Evolutionary conservation across 2,113 vertebrate genomes (phyloP).

Genomic region (Leiothrix lutea): DNA sequence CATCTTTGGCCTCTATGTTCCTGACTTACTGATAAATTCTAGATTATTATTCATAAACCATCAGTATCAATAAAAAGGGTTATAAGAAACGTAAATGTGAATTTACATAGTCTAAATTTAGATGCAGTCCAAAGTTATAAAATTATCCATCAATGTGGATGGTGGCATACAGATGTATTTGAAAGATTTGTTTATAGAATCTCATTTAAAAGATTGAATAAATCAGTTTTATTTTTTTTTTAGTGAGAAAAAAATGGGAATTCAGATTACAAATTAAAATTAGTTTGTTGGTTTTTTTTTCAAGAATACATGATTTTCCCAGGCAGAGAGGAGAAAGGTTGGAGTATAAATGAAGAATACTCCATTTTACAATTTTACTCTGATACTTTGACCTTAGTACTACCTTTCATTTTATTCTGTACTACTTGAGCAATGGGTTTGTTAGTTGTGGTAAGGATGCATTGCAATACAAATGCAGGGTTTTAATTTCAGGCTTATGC

Average conservation of each 20-base stretch:
- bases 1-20: not conserved
- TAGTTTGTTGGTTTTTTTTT: not conserved
- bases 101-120: not conserved
- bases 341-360: not conserved
- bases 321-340: not conserved
- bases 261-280: not conserved
- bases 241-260: not conserved
- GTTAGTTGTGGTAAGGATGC: not conserved
- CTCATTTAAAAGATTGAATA: not conserved
- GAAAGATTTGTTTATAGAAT: not conserved
- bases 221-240: not conserved
- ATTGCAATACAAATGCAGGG: not conserved
- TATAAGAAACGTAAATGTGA: constrained; percentile 17
- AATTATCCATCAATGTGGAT: not conserved
- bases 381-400: not conserved
- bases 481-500: not conserved
- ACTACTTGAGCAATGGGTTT: not conserved
- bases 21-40: not conserved
- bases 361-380: not conserved
- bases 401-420: not conserved
- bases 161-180: not conserved
- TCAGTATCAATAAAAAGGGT: constrained; percentile 12
- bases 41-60: constrained; percentile 5
- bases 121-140: constrained; percentile 12
- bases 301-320: not conserved